Evolutionary conservation across 2,797 vertebrate genomes (phyloP).

Genomic region (Crax fasciolata): DNA sequence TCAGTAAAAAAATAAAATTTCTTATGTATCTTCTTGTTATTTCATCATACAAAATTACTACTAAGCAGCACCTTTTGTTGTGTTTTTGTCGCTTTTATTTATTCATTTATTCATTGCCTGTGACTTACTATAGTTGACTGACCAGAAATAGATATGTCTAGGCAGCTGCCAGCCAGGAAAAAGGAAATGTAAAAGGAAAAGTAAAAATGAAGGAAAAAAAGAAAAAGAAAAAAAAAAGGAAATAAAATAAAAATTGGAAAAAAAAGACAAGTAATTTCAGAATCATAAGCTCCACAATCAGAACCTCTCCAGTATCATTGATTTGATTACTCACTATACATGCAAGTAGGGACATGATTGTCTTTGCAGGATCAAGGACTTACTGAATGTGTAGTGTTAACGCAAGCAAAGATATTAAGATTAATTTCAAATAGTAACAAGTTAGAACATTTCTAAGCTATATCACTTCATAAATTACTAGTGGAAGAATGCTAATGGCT

Average conservation of each 20-base stretch:
- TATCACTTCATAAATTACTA: not conserved
- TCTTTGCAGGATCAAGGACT: not conserved
- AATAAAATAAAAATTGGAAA: too few relatives aligned
- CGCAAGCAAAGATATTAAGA: not conserved
- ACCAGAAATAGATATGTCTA: too few relatives aligned
- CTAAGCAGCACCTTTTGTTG: not conserved
- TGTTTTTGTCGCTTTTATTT: too few relatives aligned
- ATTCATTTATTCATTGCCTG: too few relatives aligned
- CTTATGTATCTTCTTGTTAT: not conserved
- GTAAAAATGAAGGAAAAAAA: too few relatives aligned
- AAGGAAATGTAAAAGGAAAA: too few relatives aligned
- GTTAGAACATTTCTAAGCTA: not conserved
- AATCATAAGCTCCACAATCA: not conserved
- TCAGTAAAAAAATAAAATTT: not conserved
- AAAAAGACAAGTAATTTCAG: not conserved
- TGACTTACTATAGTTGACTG: too few relatives aligned
- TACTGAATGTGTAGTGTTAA: not conserved
- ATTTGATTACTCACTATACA: not conserved
- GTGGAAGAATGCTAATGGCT: not conserved
- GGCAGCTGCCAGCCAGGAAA: too few relatives aligned
- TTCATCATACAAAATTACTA: not conserved
- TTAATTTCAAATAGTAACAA: not conserved
- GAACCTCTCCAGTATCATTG: not conserved
- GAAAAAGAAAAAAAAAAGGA: not conserved
- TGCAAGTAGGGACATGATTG: not conserved